These are phyloP conservation scores for Scolopax mira DNA, from an alignment of 2,113 vertebrate species.

Conservation along the genomic window DNA sequence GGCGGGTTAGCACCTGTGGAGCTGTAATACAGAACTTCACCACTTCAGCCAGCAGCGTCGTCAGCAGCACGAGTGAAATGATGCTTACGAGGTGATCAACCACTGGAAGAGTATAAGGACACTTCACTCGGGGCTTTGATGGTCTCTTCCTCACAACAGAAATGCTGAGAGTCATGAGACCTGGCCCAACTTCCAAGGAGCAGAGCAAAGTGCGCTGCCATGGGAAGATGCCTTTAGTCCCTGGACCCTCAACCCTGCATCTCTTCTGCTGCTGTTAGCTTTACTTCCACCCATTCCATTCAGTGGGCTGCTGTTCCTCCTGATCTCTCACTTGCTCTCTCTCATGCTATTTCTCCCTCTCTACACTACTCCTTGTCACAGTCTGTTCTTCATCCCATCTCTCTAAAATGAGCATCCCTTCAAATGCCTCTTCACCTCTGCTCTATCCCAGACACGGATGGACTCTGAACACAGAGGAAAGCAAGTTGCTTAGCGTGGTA, in stretches of 20 bases:
- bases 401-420: neutral
- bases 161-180: neutral
- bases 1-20: neutral
- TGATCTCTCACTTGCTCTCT: neutral
- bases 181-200: neutral
- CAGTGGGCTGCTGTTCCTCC: neutral
- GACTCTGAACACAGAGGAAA: neutral
- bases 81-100: neutral
- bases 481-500: neutral
- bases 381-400: neutral
- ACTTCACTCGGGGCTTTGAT: neutral
- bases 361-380: neutral
- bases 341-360: neutral
- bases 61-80: fast-evolving
- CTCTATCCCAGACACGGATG: neutral
- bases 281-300: neutral
- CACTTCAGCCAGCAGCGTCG: neutral
- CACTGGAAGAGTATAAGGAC: neutral
- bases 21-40: neutral
- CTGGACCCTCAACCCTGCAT: neutral
- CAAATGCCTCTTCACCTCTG: neutral
- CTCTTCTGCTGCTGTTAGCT: neutral
- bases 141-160: neutral
- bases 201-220: neutral
- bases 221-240: neutral